phyloP scores from a whole-genome alignment of 2,797 vertebrate genomes.

The Eidolon dupreanum region DNA sequence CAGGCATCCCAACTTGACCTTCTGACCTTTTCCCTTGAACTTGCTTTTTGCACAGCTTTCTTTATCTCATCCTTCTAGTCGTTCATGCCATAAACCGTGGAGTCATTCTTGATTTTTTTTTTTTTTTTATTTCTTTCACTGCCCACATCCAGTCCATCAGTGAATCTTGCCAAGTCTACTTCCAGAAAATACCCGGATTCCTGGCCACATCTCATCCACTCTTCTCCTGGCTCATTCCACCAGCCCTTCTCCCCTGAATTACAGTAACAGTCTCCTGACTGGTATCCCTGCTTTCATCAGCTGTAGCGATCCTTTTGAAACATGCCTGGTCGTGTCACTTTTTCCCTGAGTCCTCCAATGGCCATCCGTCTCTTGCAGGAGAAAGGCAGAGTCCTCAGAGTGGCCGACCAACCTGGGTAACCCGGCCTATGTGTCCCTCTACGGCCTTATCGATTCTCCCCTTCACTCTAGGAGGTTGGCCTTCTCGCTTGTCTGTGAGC shows the following conservation, averaged over 20 bases:
- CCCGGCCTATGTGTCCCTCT: background rate
- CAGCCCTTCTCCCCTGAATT: background rate
- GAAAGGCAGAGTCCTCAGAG: background rate
- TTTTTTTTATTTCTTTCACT: background rate
- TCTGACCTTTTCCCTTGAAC: background rate
- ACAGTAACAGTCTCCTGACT: background rate
- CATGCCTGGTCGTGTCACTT: no score
- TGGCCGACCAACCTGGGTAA: background rate
- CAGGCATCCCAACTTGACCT: background rate
- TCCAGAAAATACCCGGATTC: background rate
- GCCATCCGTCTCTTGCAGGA: background rate
- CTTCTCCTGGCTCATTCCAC: background rate
- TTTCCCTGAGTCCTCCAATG: background rate
- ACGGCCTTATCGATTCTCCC: background rate
- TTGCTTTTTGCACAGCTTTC: background rate
- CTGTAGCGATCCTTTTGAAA: fast-evolving
- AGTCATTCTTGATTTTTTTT: background rate
- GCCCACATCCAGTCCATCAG: background rate
- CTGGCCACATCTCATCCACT: background rate
- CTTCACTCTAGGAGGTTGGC: background rate
- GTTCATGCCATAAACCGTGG: background rate
- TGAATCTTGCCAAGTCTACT: background rate
- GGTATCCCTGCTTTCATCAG: background rate
- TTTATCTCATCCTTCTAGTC: background rate
- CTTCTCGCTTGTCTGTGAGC: background rate